Base-by-base conservation (phyloP, 2,797 vertebrate genomes). In the Serranus cabrilla region DNA sequence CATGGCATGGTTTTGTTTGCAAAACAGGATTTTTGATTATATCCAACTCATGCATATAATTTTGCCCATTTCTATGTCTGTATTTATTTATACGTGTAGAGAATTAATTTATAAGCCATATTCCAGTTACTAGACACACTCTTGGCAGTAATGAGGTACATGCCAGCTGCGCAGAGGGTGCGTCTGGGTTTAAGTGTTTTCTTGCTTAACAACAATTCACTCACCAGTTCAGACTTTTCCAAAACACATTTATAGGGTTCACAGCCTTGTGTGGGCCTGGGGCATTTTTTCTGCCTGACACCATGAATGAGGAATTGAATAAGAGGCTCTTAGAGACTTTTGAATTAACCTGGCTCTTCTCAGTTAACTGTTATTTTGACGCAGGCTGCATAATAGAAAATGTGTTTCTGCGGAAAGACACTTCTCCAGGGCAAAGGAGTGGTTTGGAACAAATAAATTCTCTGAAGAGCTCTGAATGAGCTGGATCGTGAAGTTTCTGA, bases 191-290 rank as follows among this genome's bases (percentile, higher is more conserved):
- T 68, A 71, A 86, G 45, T 66, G 75, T 82, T 88, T 88, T 89
- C 72, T 71, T 62, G 58, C 81, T 83, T 64, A 91, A 89, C 79
- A 80, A 67, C 81, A 88, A 81, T 74, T 84, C 72, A 71, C 54
- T 88, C 75, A 74, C 64, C 78, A 82, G 82, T 71, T 89, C 51
- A 85, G 68, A 83, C 75, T 84, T 90, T 89, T 86, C 79, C 73
- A 81, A 91, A 91, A 87, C 80, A 83, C 69, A 63, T 91, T 90
- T 69, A 62, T 21, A 74, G 68, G 49, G 68, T 81, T 87, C 54
- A 62, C 78, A 84, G 81, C 57, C 68, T 64, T 57, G 62, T 80
- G 49, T 54, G 73, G 72, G 85, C 89, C 81, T 5, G 78, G 52
- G 83, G 82, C 78, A 57, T 21, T 63, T 75, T 76, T 66, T 55